phyloP scores from a whole-genome alignment of 2,888 invertebrate genomes.

The Agrochola macilenta region DNA sequence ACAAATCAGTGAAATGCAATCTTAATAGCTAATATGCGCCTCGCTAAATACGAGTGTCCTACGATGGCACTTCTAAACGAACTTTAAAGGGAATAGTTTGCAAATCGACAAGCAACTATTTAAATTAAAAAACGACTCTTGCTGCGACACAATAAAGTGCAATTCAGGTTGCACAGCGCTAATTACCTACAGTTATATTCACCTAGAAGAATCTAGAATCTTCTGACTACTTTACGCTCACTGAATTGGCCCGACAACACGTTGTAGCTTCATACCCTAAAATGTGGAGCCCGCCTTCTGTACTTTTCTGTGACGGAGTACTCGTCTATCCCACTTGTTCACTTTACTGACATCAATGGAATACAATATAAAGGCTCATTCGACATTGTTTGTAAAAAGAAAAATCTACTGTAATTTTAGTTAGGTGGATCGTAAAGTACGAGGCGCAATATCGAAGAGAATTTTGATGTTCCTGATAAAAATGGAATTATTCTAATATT shows the following conservation, averaged over 20 bases:
- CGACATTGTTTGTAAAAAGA: background rate
- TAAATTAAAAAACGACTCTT: too few relatives aligned
- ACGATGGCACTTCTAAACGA: background rate
- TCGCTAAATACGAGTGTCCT: constrained; percentile 1
- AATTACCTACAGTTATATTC: too few relatives aligned
- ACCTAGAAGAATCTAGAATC: too few relatives aligned
- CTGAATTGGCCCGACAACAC: too few relatives aligned
- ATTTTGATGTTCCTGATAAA: constrained; percentile 10
- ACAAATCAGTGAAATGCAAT: constrained; percentile 25
- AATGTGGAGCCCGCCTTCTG: too few relatives aligned
- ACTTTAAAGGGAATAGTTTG: background rate
- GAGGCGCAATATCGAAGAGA: constrained; percentile 17
- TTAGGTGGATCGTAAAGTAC: background rate
- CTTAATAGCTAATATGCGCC: constrained; percentile 10
- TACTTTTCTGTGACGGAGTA: too few relatives aligned
- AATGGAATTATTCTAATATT: constrained; percentile 18
- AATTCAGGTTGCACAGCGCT: too few relatives aligned
- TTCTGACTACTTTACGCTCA: too few relatives aligned
- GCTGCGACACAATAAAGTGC: too few relatives aligned
- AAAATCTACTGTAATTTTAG: background rate
- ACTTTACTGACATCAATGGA: background rate
- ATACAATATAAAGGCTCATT: background rate
- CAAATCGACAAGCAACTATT: background rate
- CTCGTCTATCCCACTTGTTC: background rate
- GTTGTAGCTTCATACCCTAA: too few relatives aligned